Base-by-base conservation (phyloP, 2,113 vertebrate species). In the Anser brachyrhynchus region DNA sequence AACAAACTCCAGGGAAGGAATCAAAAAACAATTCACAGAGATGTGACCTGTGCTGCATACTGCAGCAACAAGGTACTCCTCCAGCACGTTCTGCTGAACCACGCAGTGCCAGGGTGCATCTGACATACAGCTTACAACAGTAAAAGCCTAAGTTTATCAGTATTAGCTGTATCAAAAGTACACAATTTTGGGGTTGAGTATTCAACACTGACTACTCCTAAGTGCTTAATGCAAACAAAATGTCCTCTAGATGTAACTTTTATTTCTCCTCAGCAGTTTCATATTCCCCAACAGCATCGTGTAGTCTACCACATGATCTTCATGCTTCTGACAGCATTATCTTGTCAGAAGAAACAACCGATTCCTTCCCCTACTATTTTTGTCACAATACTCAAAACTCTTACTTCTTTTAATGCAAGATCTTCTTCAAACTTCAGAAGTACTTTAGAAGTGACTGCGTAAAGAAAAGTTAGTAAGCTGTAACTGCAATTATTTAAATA, bases 51-150 rank as follows among this genome's bases (percentile, higher is more conserved):
- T n/a, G 64, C 33, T 41, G 31, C 25, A 20, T 9, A 9, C n/a
- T 26, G 51, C n/a, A 23, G 62, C n/a, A 43, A 44, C 11, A 20
- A 2, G 35, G 21, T 11, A 20, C 18, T 67, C 25, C 31, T 43
- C 16, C 29, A 39, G 84, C 76, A 66, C 52, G 5, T 37, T 31
- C n/a, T 26, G 1, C 29, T 13, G 43, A 59, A 54, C 0, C 0
- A 10, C 3, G 19, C 25, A 41, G 13, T 15, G 41, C 46, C 16
- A 41, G 1, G 0, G 5, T 39, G 51, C 46, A 54, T 2, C 39
- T 41, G 29, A 37, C 18, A n/a, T 20, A 51, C 10, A 35, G 19
- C 23, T 39, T 58, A 4, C 7, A 21, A 19, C 2, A 41, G 49
- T 13, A 86, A 41, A 69, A 82, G 43, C 18, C 46, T 17, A 59